phyloP scores from a whole-genome alignment of 2,888 invertebrate genomes.

The Hemistola chrysoprasaria region DNA sequence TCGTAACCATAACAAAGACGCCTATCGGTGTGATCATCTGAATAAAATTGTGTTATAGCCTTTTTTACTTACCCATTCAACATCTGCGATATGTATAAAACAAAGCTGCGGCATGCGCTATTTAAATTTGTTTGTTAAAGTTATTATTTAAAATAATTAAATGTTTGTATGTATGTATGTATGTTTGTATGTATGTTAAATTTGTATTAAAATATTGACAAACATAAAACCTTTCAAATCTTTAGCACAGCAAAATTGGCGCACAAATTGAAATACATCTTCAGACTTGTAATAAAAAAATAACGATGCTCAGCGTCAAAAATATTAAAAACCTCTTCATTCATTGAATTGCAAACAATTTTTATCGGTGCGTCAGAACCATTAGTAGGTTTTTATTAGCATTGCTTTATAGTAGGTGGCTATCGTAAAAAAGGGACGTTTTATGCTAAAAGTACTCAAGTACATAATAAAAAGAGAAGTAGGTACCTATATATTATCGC shows the following conservation, averaged over 20 bases:
- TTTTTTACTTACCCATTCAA: constrained; percentile 7
- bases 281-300: too few species aligned
- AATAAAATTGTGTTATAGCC: constrained; percentile 14
- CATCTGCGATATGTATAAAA: background rate
- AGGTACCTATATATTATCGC: too few species aligned
- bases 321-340: background rate
- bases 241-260: too few species aligned
- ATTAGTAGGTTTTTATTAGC: constrained; percentile 14
- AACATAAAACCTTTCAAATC: too few species aligned
- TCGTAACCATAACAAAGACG: constrained; percentile 19
- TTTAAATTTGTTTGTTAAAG: too few species aligned
- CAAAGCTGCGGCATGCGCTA: too few species aligned
- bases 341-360: background rate
- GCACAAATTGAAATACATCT: too few species aligned
- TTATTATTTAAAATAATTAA: too few species aligned
- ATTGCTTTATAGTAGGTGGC: constrained; percentile 2
- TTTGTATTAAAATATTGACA: too few species aligned
- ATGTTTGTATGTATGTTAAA: too few species aligned
- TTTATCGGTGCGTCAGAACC: constrained; percentile 11
- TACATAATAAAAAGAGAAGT: background rate
- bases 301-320: background rate
- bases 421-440: constrained; percentile 11
- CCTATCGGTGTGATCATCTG: constrained; percentile 21
- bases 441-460: constrained; percentile 16
- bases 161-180: too few species aligned